A percentile compares a stretch with the other conserved stretches of the same genome.
phyloP scores from a whole-genome alignment of 1,140 invertebrate genomes.

The Cotesia glomerata region DNA sequence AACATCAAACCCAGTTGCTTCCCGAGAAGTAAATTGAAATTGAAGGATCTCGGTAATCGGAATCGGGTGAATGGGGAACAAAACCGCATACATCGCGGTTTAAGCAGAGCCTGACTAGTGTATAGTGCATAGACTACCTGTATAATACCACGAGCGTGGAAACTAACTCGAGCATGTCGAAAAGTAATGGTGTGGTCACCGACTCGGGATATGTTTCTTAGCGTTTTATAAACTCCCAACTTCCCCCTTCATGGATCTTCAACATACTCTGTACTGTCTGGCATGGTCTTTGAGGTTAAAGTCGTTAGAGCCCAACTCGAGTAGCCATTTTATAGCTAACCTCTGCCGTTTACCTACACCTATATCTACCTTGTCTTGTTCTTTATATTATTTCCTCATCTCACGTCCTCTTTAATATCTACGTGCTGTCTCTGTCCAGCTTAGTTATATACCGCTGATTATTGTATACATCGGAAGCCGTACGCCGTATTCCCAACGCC shows the following conservation, averaged over 20 bases:
- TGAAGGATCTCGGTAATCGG: background rate
- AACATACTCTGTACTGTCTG: background rate
- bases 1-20: background rate
- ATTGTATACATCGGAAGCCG: background rate
- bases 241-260: background rate
- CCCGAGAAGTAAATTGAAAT: background rate
- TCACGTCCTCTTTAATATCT: background rate
- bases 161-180: slow-evolving; percentile 31
- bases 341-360: background rate
- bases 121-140: background rate
- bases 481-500: slow-evolving; percentile 17
- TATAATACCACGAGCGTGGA: background rate
- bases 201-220: background rate
- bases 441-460: background rate
- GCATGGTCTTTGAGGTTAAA: slow-evolving; percentile 12
- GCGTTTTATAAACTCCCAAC: background rate
- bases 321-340: background rate
- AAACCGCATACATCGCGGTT: slow-evolving; percentile 10
- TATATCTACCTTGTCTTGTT: background rate
- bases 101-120: background rate
- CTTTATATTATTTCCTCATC: too few relatives aligned
- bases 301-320: slow-evolving; percentile 17
- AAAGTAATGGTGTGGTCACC: slow-evolving; percentile 24
- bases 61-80: background rate
- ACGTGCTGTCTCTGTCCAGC: too few relatives aligned